Percentiles rank a stretch among this genome's conserved stretches.
Conservation (phyloP, 2,113 vertebrate species). For the Motacilla tschutschensis region DNA sequence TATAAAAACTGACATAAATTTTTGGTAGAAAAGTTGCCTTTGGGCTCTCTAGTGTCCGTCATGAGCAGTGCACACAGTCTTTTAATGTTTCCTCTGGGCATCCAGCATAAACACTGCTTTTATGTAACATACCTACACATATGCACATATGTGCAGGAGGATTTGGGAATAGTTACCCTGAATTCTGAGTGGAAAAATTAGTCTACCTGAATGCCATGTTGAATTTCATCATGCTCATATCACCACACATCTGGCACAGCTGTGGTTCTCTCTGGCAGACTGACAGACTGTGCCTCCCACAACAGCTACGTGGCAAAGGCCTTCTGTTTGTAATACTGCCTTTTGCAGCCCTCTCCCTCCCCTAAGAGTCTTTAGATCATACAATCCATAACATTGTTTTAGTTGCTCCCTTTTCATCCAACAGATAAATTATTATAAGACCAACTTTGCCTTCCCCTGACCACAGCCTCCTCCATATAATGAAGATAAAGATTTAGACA, state of each 20-base stretch:
- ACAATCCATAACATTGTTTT: neutral
- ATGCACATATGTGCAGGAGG: neutral
- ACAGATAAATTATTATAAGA: neutral
- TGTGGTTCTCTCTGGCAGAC: neutral
- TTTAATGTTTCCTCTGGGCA: conserved; percentile 32
- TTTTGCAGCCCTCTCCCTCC: neutral
- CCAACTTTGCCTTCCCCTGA: neutral
- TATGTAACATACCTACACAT: conserved; percentile 13
- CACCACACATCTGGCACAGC: neutral
- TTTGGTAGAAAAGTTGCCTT: conserved; percentile 9
- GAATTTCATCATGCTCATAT: neutral
- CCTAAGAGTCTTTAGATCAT: neutral
- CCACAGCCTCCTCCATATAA: neutral
- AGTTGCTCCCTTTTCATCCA: neutral
- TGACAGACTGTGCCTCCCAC: neutral
- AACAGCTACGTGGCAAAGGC: neutral
- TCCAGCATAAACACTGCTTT: conserved; percentile 6
- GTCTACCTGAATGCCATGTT: neutral
- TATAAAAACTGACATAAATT: conserved; percentile 41
- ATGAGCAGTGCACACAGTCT: neutral
- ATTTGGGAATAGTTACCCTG: neutral
- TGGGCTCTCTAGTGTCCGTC: neutral
- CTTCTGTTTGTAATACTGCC: neutral
- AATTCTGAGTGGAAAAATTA: conserved; percentile 3
- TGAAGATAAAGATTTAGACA: conserved; percentile 5